These are phyloP conservation scores for Guaruba guarouba DNA, from an alignment of 2,113 vertebrate genomes.

Conservation along the genomic window DNA sequence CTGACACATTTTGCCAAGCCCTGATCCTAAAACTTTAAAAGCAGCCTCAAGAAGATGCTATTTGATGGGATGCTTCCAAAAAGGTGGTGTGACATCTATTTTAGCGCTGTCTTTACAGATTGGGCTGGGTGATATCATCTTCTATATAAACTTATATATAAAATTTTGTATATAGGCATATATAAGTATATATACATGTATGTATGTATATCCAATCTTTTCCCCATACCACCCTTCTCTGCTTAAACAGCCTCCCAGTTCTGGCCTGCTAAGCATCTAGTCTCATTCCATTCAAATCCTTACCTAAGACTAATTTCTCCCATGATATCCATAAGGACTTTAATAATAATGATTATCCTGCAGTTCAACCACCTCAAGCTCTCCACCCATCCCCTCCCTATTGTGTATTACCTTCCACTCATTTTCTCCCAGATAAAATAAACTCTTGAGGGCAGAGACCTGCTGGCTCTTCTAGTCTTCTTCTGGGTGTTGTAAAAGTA, in stretches of 20 bases:
- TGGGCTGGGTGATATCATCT: background rate
- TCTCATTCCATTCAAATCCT: constrained; percentile 58
- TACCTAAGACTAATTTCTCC: constrained; percentile 63
- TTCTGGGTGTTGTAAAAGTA: constrained; percentile 48
- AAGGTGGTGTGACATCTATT: background rate
- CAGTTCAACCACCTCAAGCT: constrained; percentile 25
- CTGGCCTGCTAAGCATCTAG: background rate
- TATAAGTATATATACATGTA: background rate
- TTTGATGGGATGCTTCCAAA: background rate
- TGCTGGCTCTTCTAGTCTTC: constrained; percentile 44
- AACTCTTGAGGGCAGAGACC: constrained; percentile 52
- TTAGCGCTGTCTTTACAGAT: background rate
- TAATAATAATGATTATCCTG: constrained; percentile 61
- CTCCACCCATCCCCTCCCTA: constrained; percentile 65
- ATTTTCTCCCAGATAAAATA: constrained; percentile 58
- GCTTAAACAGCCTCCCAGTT: background rate
- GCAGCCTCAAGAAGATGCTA: background rate
- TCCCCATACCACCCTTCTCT: background rate
- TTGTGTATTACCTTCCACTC: constrained; percentile 52
- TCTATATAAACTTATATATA: background rate
- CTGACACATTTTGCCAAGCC: background rate
- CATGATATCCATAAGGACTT: constrained; percentile 40
- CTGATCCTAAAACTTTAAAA: background rate
- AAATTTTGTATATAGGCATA: background rate
- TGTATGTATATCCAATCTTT: background rate